Evolutionary conservation across 2,797 vertebrate species (phyloP).

Genomic region (Poliocrania exsul): DNA sequence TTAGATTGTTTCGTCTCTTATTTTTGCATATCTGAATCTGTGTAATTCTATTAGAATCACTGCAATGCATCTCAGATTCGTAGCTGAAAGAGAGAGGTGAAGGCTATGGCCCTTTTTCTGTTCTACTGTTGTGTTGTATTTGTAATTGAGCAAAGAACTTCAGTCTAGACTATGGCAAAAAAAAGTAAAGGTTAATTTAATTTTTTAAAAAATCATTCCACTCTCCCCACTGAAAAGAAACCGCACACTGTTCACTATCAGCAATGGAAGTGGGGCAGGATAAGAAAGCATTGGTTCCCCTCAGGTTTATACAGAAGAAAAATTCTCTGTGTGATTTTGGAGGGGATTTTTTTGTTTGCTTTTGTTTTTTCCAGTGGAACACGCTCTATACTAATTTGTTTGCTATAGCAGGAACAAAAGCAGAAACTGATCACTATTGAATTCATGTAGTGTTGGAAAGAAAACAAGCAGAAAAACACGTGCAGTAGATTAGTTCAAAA

Average conservation of each 20-base stretch:
- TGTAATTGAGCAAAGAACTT: not conserved
- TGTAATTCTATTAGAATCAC: not conserved
- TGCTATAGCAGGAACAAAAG: not conserved
- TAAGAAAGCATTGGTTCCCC: not conserved
- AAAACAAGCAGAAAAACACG: not conserved
- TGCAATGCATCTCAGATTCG: not conserved
- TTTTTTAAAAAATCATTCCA: rapidly evolving
- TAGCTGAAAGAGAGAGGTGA: not conserved
- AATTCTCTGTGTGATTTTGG: not conserved
- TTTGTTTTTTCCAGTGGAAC: not conserved
- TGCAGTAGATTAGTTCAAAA: not conserved
- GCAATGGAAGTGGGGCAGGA: not conserved
- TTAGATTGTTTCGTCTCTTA: not conserved
- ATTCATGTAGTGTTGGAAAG: not conserved
- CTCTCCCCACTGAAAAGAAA: rapidly evolving
- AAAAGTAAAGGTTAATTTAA: not conserved
- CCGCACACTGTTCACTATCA: rapidly evolving
- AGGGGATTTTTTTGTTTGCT: too few species aligned
- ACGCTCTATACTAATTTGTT: not conserved
- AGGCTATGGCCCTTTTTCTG: not conserved
- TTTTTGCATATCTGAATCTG: not conserved
- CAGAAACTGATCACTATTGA: not conserved
- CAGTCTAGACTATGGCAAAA: not conserved
- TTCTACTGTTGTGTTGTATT: not conserved
- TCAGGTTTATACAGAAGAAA: not conserved